phyloP scores from a whole-genome alignment of 2,888 invertebrate species.

The Galerucella calmariensis region DNA sequence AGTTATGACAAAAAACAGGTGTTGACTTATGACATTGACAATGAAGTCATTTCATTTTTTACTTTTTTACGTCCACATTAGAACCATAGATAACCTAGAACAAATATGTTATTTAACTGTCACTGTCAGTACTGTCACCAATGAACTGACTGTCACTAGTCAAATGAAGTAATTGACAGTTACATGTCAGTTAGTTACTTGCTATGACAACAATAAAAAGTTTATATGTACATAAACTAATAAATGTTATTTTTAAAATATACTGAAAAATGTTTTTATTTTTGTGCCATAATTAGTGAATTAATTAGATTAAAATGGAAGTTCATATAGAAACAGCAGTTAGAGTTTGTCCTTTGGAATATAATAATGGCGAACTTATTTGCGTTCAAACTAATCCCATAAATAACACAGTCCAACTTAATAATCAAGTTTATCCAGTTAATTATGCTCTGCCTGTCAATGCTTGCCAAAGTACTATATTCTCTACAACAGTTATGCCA shows the following conservation, averaged over 20 bases:
- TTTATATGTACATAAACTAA: neutral
- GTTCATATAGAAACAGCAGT: conserved; percentile 79
- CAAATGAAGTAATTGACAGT: neutral
- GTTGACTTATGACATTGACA: conserved; percentile 11
- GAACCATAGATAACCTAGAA: no score
- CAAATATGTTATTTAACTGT: neutral
- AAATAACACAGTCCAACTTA: conserved; percentile 71
- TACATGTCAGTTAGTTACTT: neutral
- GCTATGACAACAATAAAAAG: neutral
- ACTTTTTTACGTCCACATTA: neutral
- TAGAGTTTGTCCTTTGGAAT: conserved; percentile 71
- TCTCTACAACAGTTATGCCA: conserved; percentile 73
- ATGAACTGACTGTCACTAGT: neutral
- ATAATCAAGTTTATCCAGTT: conserved; percentile 71
- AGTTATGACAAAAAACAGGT: conserved; percentile 40
- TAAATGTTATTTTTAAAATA: neutral
- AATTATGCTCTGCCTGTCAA: conserved; percentile 70
- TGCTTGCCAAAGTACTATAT: conserved; percentile 74
- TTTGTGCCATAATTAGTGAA: neutral
- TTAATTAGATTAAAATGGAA: conserved; percentile 68
- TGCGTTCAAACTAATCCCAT: conserved; percentile 72
- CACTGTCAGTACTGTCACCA: neutral
- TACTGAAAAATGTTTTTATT: neutral
- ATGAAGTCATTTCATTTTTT: no score
- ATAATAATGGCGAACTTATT: conserved; percentile 66